Evolutionary conservation across 2,888 invertebrate species (phyloP).

Genomic region (Archips xylosteana): DNA sequence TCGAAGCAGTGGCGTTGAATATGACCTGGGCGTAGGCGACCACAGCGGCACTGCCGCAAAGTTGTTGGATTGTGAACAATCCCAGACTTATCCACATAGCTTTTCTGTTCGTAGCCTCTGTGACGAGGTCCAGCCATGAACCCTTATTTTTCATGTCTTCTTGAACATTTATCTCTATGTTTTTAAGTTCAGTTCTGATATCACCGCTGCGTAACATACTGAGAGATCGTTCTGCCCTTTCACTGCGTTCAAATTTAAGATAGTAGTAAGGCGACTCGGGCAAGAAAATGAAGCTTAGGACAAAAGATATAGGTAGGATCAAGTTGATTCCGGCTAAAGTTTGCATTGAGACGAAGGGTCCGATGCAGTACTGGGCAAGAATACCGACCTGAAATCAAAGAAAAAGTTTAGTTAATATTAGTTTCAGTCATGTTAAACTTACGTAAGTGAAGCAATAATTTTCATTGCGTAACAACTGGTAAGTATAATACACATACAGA

Average conservation of each 20-base stretch:
- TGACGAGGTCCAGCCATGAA: slow-evolving; percentile 81
- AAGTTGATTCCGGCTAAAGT: slow-evolving; percentile 84
- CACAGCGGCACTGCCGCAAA: slow-evolving; percentile 87
- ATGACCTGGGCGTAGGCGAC: slow-evolving; percentile 87
- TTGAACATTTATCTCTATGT: slow-evolving; percentile 82
- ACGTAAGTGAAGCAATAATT: not conserved
- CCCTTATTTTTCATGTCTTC: slow-evolving; percentile 83
- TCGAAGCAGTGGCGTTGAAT: slow-evolving; percentile 72
- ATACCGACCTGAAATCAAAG: slow-evolving; percentile 82
- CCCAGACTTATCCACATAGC: slow-evolving; percentile 87
- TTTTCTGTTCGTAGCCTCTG: slow-evolving; percentile 84
- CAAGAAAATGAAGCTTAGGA: slow-evolving; percentile 85
- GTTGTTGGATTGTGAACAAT: slow-evolving; percentile 86
- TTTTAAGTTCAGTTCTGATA: slow-evolving; percentile 83
- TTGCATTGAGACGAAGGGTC: slow-evolving; percentile 84
- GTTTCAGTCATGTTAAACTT: not conserved
- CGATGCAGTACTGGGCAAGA: slow-evolving; percentile 86
- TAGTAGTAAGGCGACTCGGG: slow-evolving; percentile 89
- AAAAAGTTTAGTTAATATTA: slow-evolving; percentile 42
- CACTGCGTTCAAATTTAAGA: slow-evolving; percentile 80
- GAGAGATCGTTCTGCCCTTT: slow-evolving; percentile 85
- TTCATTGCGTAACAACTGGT: not conserved
- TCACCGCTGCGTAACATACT: slow-evolving; percentile 85
- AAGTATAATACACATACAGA: not conserved
- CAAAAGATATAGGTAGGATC: slow-evolving; percentile 83